phyloP scores from a whole-genome alignment of 2,797 vertebrate genomes.

The Acanthiza pusilla region DNA sequence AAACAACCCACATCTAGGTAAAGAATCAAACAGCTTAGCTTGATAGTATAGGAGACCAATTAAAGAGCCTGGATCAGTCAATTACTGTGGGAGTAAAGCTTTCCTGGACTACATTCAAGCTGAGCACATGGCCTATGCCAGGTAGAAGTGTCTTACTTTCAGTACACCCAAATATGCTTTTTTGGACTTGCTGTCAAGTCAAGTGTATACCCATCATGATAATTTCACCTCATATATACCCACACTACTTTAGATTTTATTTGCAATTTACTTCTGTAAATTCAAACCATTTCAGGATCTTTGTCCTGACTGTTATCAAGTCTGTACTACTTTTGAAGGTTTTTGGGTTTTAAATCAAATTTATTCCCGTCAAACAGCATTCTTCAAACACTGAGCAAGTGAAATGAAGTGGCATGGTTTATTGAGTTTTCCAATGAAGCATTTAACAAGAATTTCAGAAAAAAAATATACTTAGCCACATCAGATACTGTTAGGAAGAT shows the following conservation, averaged over 20 bases:
- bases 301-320: background rate
- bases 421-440: background rate
- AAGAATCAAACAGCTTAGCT: background rate
- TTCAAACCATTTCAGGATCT: background rate
- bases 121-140: background rate
- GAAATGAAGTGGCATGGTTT: background rate
- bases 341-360: background rate
- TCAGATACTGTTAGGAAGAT: background rate
- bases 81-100: background rate
- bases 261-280: background rate
- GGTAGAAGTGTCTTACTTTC: background rate
- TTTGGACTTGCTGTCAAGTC: background rate
- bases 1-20: rapidly evolving
- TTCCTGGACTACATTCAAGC: background rate
- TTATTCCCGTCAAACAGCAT: background rate
- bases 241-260: background rate
- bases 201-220: background rate
- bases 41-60: background rate
- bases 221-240: background rate
- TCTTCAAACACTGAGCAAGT: background rate
- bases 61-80: background rate
- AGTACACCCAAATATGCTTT: background rate
- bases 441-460: background rate
- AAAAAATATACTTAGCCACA: background rate
- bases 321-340: background rate